Conservation (phyloP, 1,140 invertebrate genomes). For the Trinorchestia longiramus region DNA sequence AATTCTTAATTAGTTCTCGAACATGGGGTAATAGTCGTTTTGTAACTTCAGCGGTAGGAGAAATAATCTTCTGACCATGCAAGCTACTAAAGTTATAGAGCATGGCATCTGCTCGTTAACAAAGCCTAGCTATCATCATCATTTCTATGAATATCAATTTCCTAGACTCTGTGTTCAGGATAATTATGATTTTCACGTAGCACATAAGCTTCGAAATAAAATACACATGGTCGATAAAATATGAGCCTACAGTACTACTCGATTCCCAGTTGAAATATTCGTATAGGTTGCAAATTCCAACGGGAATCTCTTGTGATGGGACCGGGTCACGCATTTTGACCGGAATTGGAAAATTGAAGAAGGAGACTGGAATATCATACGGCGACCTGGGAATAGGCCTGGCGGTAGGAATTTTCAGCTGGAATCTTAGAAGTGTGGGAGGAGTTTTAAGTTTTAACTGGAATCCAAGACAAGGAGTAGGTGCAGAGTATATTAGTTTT, state of each 20-base stretch:
- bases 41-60: no score
- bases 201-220: neutral
- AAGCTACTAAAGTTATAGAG: no score
- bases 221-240: neutral
- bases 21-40: no score
- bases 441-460: neutral
- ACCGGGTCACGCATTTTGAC: slow-evolving; percentile 7
- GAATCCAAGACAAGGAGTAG: neutral
- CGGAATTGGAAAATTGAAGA: neutral
- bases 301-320: neutral
- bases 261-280: neutral
- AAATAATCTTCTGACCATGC: no score
- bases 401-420: slow-evolving; percentile 12
- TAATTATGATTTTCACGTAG: neutral
- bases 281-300: slow-evolving; percentile 26
- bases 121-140: no score
- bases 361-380: slow-evolving; percentile 34
- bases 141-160: no score
- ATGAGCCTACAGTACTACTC: neutral
- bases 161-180: neutral
- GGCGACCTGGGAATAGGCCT: slow-evolving; percentile 18
- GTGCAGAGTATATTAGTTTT: neutral
- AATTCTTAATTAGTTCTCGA: no score
- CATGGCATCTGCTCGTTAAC: no score
- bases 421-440: neutral